Percentiles rank a stretch among this genome's conserved stretches.
Evolutionary conservation across 2,888 invertebrate genomes (phyloP).

Genomic region (Julus scanicus): DNA sequence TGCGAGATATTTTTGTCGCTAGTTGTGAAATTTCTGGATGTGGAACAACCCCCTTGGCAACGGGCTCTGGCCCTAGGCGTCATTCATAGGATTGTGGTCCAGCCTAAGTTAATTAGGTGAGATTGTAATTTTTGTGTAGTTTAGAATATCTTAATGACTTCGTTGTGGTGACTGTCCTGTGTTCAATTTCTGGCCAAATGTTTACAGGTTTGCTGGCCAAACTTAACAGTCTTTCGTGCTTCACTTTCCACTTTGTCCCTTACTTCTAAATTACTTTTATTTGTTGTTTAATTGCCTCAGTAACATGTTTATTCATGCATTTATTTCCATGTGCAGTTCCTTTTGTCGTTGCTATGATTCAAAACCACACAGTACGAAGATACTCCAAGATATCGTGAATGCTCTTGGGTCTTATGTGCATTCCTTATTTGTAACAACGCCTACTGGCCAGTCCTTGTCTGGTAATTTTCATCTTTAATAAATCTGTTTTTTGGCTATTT

Average conservation of each 20-base stretch:
- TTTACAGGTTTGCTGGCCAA: too few relatives aligned
- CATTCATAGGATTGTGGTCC: constrained; percentile 90
- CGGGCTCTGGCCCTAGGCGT: constrained; percentile 94
- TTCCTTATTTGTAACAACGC: constrained; percentile 72
- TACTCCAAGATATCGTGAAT: constrained; percentile 88
- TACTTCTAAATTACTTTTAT: neutral
- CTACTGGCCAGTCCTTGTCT: constrained; percentile 49
- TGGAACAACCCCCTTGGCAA: constrained; percentile 97
- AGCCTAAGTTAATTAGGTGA: constrained; percentile 82
- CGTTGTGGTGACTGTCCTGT: neutral
- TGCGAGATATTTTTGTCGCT: constrained; percentile 98
- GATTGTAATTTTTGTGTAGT: neutral
- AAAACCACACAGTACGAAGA: constrained; percentile 75
- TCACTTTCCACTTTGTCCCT: too few relatives aligned
- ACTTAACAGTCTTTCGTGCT: too few relatives aligned
- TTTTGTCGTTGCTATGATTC: constrained; percentile 97
- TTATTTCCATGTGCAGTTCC: constrained; percentile 68
- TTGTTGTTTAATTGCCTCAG: neutral
- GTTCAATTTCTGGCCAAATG: neutral
- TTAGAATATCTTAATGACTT: neutral
- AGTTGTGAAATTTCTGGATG: constrained; percentile 96
- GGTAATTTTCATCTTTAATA: constrained; percentile 50
- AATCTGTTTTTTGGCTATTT: neutral
- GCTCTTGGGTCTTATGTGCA: constrained; percentile 94
- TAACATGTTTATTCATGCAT: constrained; percentile 52